These are phyloP conservation scores for Megaceryle alcyon DNA, from an alignment of 2,797 vertebrate species.

Conservation along the genomic window DNA sequence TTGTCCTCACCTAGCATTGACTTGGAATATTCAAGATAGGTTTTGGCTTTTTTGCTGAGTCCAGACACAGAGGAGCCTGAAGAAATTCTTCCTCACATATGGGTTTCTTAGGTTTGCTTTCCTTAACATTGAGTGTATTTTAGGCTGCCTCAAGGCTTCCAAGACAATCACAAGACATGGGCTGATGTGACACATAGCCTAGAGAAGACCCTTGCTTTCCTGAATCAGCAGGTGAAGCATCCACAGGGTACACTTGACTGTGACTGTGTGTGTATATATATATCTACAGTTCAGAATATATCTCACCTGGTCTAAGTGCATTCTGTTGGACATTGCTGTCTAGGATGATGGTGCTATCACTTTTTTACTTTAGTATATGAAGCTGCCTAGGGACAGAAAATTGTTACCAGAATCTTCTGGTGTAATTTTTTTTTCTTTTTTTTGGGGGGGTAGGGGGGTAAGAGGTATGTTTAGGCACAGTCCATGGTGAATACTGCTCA, in stretches of 20 bases:
- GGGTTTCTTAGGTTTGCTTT: not conserved
- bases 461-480: not conserved
- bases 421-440: too few relatives aligned
- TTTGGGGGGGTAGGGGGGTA: too few relatives aligned
- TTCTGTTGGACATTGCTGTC: not conserved
- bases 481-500: not conserved
- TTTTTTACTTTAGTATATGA: not conserved
- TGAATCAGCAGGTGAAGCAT: not conserved
- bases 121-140: rapidly evolving
- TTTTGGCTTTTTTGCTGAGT: not conserved
- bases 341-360: not conserved
- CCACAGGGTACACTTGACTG: not conserved
- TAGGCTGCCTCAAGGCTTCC: not conserved
- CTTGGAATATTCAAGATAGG: not conserved
- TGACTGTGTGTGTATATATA: too few relatives aligned
- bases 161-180: not conserved
- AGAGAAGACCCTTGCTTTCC: not conserved
- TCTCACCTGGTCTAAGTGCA: not conserved
- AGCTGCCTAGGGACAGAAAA: not conserved
- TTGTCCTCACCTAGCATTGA: not conserved
- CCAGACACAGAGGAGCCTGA: not conserved
- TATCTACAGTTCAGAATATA: not conserved
- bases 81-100: not conserved
- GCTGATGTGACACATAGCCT: not conserved
- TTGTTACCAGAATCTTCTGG: not conserved